Evolutionary conservation across 2,113 vertebrate species (phyloP).

Genomic region (Lepisosteus osseus): DNA sequence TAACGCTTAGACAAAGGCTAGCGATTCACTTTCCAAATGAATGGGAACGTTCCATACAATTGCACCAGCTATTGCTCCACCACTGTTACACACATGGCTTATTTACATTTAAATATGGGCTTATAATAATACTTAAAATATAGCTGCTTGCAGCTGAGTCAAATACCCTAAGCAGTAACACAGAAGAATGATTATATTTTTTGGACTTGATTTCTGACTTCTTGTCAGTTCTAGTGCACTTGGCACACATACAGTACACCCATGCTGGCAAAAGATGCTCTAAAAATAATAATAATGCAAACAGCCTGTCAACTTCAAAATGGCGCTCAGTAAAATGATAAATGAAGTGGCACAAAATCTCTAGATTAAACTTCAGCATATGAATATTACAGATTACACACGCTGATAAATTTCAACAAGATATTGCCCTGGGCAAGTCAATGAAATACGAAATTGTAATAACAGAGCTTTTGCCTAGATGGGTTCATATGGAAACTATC

Average conservation of each 20-base stretch:
- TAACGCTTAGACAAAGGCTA: too few relatives aligned
- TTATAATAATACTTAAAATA: too few relatives aligned
- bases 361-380: not conserved
- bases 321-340: not conserved
- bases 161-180: too few relatives aligned
- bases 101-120: too few relatives aligned
- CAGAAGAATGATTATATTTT: not conserved
- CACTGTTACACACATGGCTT: too few relatives aligned
- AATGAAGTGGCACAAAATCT: not conserved
- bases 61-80: too few relatives aligned
- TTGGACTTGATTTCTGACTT: not conserved
- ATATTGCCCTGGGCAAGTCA: slow-evolving; percentile 31
- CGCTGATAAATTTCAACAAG: slow-evolving; percentile 55
- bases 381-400: slow-evolving; percentile 23
- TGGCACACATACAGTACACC: not conserved
- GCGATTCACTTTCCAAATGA: too few relatives aligned
- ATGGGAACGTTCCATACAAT: too few relatives aligned
- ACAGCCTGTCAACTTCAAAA: not conserved
- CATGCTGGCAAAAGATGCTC: not conserved
- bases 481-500: slow-evolving; percentile 45
- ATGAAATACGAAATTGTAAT: slow-evolving; percentile 36
- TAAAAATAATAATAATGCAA: not conserved
- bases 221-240: not conserved
- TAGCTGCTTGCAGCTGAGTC: too few relatives aligned
- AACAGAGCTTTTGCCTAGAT: slow-evolving; percentile 44